Evolutionary conservation across 23 tunicate species (phyloP).

Genomic region (Diplosoma virens): DNA sequence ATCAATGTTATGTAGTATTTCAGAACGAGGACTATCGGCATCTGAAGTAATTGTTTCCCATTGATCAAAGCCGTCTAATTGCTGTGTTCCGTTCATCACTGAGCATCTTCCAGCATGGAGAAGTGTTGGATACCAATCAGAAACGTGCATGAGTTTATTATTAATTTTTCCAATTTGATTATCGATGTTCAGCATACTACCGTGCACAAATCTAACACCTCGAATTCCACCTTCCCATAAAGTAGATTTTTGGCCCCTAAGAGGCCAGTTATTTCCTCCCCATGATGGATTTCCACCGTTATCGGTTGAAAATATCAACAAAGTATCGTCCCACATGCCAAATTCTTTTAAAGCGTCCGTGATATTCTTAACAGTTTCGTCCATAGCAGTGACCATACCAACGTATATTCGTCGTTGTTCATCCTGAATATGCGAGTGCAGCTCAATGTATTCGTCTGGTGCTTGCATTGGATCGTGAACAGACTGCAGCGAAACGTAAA

Average conservation of each 20-base stretch:
- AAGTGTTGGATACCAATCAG: conserved; percentile 57
- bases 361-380: conserved; percentile 39
- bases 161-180: conserved; percentile 2
- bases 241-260: conserved; percentile 47
- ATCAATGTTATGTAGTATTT: conserved; percentile 59
- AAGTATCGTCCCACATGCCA: conserved; percentile 51
- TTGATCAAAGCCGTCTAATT: conserved; percentile 43
- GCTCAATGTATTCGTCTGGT: conserved; percentile 44
- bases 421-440: conserved; percentile 41
- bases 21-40: conserved; percentile 21
- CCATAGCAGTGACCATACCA: conserved; percentile 58
- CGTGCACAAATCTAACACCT: conserved; percentile 55
- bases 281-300: conserved; percentile 50
- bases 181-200: conserved; percentile 15
- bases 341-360: conserved; percentile 18
- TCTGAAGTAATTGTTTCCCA: conserved; percentile 29
- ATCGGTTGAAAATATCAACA: conserved; percentile 51
- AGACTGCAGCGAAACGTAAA: conserved; percentile 69
- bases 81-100: conserved; percentile 10
- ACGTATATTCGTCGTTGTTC: conserved; percentile 31
- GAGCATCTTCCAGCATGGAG: conserved; percentile 25
- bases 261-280: conserved; percentile 62
- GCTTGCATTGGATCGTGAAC: conserved; percentile 73
- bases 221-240: conserved; percentile 70
- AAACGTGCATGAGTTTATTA: conserved; percentile 33